Base-by-base conservation (phyloP, 2,113 vertebrate species). In the Melanerpes formicivorus region DNA sequence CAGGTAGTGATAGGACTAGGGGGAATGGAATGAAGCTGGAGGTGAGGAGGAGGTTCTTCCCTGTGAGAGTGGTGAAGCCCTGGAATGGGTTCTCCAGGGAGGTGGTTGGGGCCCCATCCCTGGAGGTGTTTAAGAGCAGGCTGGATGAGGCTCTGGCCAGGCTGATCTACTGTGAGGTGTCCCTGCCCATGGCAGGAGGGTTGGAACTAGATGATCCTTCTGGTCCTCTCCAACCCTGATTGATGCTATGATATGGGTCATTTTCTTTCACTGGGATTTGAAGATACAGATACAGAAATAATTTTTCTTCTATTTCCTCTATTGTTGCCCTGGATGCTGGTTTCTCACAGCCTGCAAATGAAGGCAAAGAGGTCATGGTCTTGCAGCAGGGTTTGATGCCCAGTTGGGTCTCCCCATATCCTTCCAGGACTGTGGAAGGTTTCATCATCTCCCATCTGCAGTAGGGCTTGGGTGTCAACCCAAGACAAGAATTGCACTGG, bases 401-500 rank as follows among this genome's bases (percentile, higher is more conserved):
- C 8, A 1, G 3, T 76, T 82, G 40, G 46, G 16, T 77, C 15
- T 80, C 42, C 18, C 10, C 12, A 40, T 21, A 32, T 16, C 12
- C 40, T 72, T 19, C 8, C 10, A 58, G 14, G 19, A 29, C 21
- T 22, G 8, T 80, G 30, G 30, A 55, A 80, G 6, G 29, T 42
- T 11, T 66, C 14, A 4, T 17, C 0, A 4, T 71, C 29, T 11
- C 10, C 22, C 7, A 25, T 37, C 40, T 74, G 52, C 50, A 63
- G 46, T 0, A 1, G 25, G 54, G 2, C 6, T 77, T 1, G 34
- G 3, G 5, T 79, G 27, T 37, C 3, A 5, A 14, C 25, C 54
- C 21, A 9, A 64, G 40, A 52, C 52, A 46, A 54, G 52, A 52
- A 19, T 59, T 81, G 12, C 30, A 11, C 4, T 34, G 73, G 17